phyloP scores from a whole-genome alignment of 2,888 invertebrate genomes.

The Amaurobius ferox region DNA sequence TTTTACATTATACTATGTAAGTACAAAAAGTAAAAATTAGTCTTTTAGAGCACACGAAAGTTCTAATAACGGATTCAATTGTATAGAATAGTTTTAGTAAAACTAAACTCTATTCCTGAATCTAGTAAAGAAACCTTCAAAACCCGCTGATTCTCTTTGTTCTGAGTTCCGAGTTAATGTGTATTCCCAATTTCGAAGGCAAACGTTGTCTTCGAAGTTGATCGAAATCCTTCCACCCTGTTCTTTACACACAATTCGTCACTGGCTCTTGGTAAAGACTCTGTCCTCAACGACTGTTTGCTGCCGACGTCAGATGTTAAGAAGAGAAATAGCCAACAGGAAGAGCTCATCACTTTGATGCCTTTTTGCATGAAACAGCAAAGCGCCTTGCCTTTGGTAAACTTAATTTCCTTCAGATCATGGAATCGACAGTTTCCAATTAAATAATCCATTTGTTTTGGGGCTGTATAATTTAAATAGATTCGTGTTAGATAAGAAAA shows the following conservation, averaged over 20 bases:
- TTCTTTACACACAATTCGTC: constrained; percentile 7
- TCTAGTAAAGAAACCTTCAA: not conserved
- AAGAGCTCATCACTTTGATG: not conserved
- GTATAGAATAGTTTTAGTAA: too few relatives aligned
- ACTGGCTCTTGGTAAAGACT: not conserved
- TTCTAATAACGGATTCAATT: too few relatives aligned
- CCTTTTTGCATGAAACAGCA: constrained; percentile 6
- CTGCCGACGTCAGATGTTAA: constrained; percentile 3
- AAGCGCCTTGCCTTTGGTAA: not conserved
- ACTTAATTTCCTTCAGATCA: not conserved
- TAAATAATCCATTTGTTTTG: not conserved
- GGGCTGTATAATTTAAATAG: too few relatives aligned
- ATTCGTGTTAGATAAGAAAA: too few relatives aligned
- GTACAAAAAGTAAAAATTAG: too few relatives aligned
- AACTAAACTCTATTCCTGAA: not conserved
- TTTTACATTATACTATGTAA: too few relatives aligned
- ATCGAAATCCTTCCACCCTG: not conserved
- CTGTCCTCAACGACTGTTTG: not conserved
- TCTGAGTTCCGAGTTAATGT: not conserved
- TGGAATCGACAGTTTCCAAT: not conserved
- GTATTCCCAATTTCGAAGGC: not conserved
- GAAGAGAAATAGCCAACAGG: not conserved
- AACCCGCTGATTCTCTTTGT: not conserved
- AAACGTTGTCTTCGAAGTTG: not conserved
- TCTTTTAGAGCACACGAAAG: too few relatives aligned